phyloP scores from a whole-genome alignment of 2,888 invertebrate species.

The Stenoptilia bipunctidactyla region DNA sequence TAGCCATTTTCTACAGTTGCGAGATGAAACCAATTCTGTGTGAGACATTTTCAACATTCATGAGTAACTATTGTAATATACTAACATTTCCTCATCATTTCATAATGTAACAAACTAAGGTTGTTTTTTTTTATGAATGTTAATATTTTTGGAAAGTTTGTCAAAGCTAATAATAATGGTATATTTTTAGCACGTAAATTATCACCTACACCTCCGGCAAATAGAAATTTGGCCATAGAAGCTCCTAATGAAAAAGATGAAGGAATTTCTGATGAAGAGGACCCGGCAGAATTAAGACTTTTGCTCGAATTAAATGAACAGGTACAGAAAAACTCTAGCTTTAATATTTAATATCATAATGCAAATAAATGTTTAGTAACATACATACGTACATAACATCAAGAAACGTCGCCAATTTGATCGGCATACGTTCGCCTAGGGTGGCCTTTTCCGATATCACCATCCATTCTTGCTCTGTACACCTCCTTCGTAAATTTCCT shows the following conservation, averaged over 20 bases:
- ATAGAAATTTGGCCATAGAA: slow-evolving; percentile 72
- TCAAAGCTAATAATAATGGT: background rate
- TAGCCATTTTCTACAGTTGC: slow-evolving; percentile 70
- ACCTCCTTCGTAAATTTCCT: too few relatives aligned
- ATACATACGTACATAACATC: background rate
- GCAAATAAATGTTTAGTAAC: background rate
- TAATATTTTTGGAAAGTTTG: background rate
- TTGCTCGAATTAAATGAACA: slow-evolving; percentile 91
- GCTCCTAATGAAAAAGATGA: slow-evolving; percentile 78
- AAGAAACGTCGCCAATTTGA: too few relatives aligned
- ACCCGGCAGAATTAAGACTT: slow-evolving; percentile 85
- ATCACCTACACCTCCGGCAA: slow-evolving; percentile 76
- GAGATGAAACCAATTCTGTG: slow-evolving; percentile 6
- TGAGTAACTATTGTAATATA: background rate
- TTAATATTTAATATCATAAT: slow-evolving; percentile 4
- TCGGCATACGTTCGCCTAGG: too few relatives aligned
- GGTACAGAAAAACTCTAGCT: too few relatives aligned
- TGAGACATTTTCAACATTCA: background rate
- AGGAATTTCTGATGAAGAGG: slow-evolving; percentile 82
- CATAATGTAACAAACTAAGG: slow-evolving; percentile 16
- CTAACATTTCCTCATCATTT: background rate
- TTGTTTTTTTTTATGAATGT: slow-evolving; percentile 1
- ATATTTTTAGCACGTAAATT: slow-evolving; percentile 73
- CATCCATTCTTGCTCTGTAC: too few relatives aligned
- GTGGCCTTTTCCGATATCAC: too few relatives aligned